Evolutionary conservation across 2,888 invertebrate genomes (phyloP), one percentile per base, ranked within the genome.

Genomic region (Xanthia icteritia): DNA sequence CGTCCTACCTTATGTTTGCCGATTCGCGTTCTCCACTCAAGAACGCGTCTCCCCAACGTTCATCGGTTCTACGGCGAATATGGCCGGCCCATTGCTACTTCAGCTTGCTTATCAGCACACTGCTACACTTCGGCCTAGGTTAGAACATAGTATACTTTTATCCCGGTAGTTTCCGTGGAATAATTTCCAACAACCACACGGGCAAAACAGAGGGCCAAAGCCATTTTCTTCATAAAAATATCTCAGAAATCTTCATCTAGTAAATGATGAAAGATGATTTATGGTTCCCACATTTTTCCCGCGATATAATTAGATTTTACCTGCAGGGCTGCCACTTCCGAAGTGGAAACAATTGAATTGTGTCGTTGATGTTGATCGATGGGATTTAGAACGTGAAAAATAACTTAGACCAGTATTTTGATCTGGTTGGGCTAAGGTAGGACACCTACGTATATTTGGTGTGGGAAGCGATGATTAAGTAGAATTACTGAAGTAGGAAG

Each of bases 201-300:
- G 15, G 5, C 2, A 3, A 48, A 56, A 1, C 27, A 11, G 39
- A 0, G 11, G 1, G 6, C 4, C 5, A 36, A 63, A 27, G 3
- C 36, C 54, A 56, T 60, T 83, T 48, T n/a, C 72, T 42, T n/a
- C 13, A 54, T 39, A 60, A 83, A 76, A 85, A 65, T 72, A 76
- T 77, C 68, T 67, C 13, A 61, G 64, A 61, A 81, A 85, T 79
- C 78, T 83, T 89, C 86, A 81, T 86, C 83, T 86, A 81, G 75
- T 87, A 84, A 90, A 92, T 91, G 94, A 95, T 93, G 92, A 92
- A 94, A 88, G 89, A 93, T 95, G 94, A 95, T 94, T 93, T 93
- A 94, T 93, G 89, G 87, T 89, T 80, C 87, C 86, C 88, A 90
- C 89, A 89, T 91, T 92, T 91, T 91, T 88, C 89, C 81, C 84